These are phyloP conservation scores for Drosophila subsilvestris DNA, from an alignment of 2,888 invertebrate genomes.

Conservation along the genomic window DNA sequence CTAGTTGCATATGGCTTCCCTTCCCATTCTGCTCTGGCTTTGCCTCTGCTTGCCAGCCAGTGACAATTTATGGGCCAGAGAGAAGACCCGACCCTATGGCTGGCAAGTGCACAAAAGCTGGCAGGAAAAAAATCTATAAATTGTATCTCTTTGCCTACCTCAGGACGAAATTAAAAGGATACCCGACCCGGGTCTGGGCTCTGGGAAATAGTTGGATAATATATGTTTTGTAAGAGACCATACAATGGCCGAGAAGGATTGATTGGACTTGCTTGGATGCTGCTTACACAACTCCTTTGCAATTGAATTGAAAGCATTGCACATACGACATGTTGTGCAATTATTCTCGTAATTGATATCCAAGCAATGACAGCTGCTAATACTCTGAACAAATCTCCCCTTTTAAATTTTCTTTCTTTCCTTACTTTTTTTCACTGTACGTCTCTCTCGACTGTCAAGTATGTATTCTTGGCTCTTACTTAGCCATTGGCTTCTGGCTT, in stretches of 20 bases:
- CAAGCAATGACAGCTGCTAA: conserved; percentile 15
- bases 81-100: conserved; percentile 23
- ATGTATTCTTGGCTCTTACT: not conserved
- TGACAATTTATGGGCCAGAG: conserved; percentile 59
- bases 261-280: conserved; percentile 14
- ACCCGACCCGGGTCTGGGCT: not conserved
- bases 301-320: conserved; percentile 16
- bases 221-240: conserved; percentile 19
- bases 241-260: conserved; percentile 22
- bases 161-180: conserved; percentile 19
- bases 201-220: conserved; percentile 31
- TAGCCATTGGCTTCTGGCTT: not conserved
- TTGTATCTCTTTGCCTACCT: conserved; percentile 6
- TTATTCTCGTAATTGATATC: conserved; percentile 21
- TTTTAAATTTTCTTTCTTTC: not conserved
- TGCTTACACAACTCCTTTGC: conserved; percentile 4
- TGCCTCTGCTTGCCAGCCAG: not conserved
- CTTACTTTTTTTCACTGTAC: too few species aligned
- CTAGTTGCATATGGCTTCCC: conserved; percentile 67
- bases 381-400: not conserved
- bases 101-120: conserved; percentile 10
- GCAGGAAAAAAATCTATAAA: not conserved
- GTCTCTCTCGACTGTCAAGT: not conserved
- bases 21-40: not conserved
- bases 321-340: conserved; percentile 19